Evolutionary conservation across 2,113 vertebrate species (phyloP), one percentile per base, ranked within the genome.

Genomic region (Erinaceus europaeus): DNA sequence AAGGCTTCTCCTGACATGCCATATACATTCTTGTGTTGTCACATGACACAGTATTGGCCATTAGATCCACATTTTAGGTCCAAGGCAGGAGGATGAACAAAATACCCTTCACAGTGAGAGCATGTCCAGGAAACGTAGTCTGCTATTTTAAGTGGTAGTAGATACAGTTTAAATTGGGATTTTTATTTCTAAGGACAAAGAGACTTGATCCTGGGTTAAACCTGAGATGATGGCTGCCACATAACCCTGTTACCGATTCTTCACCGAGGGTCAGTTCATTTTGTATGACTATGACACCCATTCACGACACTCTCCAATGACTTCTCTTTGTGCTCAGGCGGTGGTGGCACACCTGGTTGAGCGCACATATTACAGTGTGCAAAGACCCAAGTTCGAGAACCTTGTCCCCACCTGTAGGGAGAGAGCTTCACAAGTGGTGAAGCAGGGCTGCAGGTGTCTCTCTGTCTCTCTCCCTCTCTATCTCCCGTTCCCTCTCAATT

Each of bases 101-200:
- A 17, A 27, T 5, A 23, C 61, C 27, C 53, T 82, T 75, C 27
- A 53, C 71, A 62, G n/a, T 4, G n/a, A n/a, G 36, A 73, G 27
- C 15, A 11, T 34, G 13, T 6, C n/a, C n/a, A n/a, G 42, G 59
- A 90, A 93, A 84, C 65, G 17, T 3, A 78, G 46, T 69, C 29
- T 88, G 85, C 89, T 65, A 73, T 73, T 84, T 2, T 46, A 72
- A 40, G 17, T 1, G 29, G 44, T 29, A 67, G 62, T 36, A 67
- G 21, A 23, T 0, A 5, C 4, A 69, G 40, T 14, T 88, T 82
- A 62, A 74, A 62, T 12, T 64, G 17, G 40, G 32, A 5, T 65
- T 89, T n/a, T 65, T 83, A 4, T 52, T 82, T 83, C 67, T 87
- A 64, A 77, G 40, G 46, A 78, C 36, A n/a, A 65, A 65, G 53